Conservation (phyloP, 2,113 vertebrate genomes). For the Sterrhoptilus dennistouni region DNA sequence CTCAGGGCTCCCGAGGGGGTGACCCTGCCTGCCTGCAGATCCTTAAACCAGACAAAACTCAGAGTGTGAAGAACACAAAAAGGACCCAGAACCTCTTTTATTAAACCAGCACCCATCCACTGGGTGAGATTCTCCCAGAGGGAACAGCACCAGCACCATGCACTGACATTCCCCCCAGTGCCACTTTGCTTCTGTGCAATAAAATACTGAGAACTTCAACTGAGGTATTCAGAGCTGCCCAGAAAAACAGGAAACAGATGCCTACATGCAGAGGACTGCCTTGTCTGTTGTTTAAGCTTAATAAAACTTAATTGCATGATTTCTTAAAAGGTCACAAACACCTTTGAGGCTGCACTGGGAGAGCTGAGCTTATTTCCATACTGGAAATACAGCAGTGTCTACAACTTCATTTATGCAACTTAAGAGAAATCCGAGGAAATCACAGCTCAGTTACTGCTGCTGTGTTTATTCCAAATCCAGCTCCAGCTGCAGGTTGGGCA, state of each 20-base stretch:
- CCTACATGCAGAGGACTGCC: background rate
- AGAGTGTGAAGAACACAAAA: background rate
- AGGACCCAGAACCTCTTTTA: background rate
- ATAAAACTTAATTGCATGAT: background rate
- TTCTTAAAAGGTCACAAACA: background rate
- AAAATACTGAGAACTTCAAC: background rate
- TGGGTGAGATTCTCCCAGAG: background rate
- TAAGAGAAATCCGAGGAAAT: background rate
- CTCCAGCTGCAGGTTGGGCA: conserved; percentile 82
- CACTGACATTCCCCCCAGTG: accelerated
- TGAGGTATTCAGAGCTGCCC: background rate
- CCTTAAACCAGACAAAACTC: background rate
- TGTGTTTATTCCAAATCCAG: conserved; percentile 77
- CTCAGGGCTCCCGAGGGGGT: background rate
- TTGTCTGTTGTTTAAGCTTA: background rate
- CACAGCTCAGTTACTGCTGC: background rate
- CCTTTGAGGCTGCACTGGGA: background rate
- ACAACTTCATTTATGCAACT: background rate
- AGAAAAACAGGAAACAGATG: background rate
- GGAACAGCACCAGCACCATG: accelerated
- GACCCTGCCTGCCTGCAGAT: background rate
- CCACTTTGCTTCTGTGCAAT: background rate
- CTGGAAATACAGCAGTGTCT: background rate
- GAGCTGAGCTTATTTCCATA: background rate
- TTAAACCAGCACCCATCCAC: background rate